A percentile compares a stretch with the other conserved stretches of the same genome.
Conservation (phyloP, 1,140 invertebrate species). For the Magallana ariakensis region DNA sequence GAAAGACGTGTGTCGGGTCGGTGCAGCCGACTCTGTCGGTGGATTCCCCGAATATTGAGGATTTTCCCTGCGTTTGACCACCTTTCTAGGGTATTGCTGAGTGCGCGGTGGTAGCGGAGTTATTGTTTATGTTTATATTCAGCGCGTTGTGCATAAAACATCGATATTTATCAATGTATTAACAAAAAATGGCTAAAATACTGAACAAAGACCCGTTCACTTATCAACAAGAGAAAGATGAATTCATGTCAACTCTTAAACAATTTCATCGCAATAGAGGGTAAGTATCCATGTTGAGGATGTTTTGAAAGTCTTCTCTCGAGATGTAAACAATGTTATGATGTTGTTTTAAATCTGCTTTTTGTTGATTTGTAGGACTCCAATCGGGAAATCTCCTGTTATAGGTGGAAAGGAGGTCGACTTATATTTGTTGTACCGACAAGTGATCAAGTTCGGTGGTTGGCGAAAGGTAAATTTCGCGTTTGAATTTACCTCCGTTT, state of each 20-base stretch:
- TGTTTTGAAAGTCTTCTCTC: constrained; percentile 45
- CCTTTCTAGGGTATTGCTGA: constrained; percentile 64
- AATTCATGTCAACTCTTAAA: constrained; percentile 89
- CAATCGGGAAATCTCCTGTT: constrained; percentile 87
- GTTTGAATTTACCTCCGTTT: constrained; percentile 72
- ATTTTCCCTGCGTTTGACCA: constrained; percentile 74
- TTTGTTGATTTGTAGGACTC: constrained; percentile 83
- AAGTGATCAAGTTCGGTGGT: constrained; percentile 94
- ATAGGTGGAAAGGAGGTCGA: constrained; percentile 94
- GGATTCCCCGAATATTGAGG: constrained; percentile 76
- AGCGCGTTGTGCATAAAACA: constrained; percentile 57
- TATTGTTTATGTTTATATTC: constrained; percentile 50
- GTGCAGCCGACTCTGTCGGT: constrained; percentile 66
- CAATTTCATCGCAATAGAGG: constrained; percentile 91
- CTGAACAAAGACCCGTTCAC: constrained; percentile 87
- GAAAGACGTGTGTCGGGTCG: constrained; percentile 64
- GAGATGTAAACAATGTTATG: constrained; percentile 9
- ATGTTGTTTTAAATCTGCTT: background rate
- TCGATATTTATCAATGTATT: constrained; percentile 54
- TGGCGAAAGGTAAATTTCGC: constrained; percentile 90
- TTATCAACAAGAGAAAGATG: constrained; percentile 86
- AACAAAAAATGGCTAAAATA: constrained; percentile 84
- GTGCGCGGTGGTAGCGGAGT: constrained; percentile 49
- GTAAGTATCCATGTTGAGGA: constrained; percentile 82
- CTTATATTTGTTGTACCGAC: constrained; percentile 92